Conservation (phyloP, 2,888 invertebrate genomes). For the Idaea dimidiata region DNA sequence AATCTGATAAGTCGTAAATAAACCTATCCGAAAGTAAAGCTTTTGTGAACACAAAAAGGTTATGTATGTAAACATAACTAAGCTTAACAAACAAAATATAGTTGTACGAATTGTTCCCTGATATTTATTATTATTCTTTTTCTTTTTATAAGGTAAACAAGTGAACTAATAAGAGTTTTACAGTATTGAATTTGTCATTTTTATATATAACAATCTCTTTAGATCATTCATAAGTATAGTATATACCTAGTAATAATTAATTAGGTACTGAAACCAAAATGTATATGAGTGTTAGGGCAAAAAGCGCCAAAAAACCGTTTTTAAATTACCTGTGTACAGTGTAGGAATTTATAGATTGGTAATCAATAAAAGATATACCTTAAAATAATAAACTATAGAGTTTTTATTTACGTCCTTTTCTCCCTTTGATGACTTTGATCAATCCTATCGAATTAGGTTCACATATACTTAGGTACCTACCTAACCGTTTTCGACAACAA, state of each 20-base stretch:
- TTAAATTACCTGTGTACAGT: slow-evolving; percentile 67
- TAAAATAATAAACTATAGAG: neutral
- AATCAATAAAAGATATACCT: slow-evolving; percentile 46
- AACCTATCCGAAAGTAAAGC: neutral
- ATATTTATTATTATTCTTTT: slow-evolving; percentile 30
- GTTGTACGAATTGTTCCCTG: slow-evolving; percentile 9
- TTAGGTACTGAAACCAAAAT: slow-evolving; percentile 46
- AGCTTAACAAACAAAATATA: neutral
- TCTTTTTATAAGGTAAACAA: slow-evolving; percentile 40
- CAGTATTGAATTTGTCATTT: slow-evolving; percentile 24
- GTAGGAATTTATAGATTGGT: slow-evolving; percentile 70
- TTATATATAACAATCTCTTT: slow-evolving; percentile 15
- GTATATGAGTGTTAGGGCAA: slow-evolving; percentile 70
- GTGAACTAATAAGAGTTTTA: slow-evolving; percentile 14
- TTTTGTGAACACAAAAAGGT: neutral
- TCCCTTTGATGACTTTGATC: neutral
- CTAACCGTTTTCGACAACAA: too few relatives aligned
- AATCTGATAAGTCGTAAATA: neutral
- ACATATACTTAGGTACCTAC: too few relatives aligned
- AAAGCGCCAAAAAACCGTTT: slow-evolving; percentile 58
- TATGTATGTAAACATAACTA: neutral
- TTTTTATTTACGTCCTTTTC: neutral
- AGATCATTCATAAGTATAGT: slow-evolving; percentile 15
- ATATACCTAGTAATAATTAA: slow-evolving; percentile 28
- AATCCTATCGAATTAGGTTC: too few relatives aligned